Conservation (phyloP, 2,888 invertebrate species). For the Eristalis intricaria region DNA sequence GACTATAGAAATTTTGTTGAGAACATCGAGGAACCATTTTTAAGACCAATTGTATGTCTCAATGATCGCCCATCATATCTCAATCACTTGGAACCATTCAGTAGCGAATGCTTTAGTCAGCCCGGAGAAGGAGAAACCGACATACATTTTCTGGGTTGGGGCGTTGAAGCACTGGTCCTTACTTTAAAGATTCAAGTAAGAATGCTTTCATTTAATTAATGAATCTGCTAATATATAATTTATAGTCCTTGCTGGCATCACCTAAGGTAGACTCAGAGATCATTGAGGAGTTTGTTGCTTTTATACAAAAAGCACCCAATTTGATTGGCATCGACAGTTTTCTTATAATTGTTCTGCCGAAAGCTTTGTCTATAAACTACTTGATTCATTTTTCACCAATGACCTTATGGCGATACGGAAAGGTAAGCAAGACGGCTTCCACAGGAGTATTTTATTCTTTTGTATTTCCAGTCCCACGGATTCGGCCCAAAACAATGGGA, state of each 20-base stretch:
- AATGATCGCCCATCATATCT: constrained; percentile 78
- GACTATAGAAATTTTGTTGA: constrained; percentile 77
- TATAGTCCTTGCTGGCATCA: constrained; percentile 82
- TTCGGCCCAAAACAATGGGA: constrained; percentile 80
- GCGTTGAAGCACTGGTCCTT: constrained; percentile 77
- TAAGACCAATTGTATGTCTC: constrained; percentile 79
- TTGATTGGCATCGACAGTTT: constrained; percentile 83
- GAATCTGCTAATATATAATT: constrained; percentile 2
- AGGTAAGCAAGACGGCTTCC: constrained; percentile 81
- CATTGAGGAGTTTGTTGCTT: constrained; percentile 84
- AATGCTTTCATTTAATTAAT: background rate
- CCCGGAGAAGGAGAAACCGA: constrained; percentile 78
- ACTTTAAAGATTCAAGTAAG: constrained; percentile 78
- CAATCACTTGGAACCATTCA: constrained; percentile 79
- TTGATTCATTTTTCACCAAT: constrained; percentile 85
- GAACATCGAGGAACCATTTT: constrained; percentile 75
- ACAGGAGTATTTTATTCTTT: background rate
- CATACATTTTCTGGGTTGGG: constrained; percentile 78
- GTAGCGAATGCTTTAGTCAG: constrained; percentile 77
- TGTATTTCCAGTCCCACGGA: constrained; percentile 76
- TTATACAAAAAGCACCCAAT: constrained; percentile 83
- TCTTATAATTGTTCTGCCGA: constrained; percentile 82
- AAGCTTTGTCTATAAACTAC: constrained; percentile 83
- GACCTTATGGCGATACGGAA: constrained; percentile 85
- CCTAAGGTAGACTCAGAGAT: constrained; percentile 81